Base-by-base conservation (phyloP, 2,888 invertebrate genomes). In the Netelia virgata region DNA sequence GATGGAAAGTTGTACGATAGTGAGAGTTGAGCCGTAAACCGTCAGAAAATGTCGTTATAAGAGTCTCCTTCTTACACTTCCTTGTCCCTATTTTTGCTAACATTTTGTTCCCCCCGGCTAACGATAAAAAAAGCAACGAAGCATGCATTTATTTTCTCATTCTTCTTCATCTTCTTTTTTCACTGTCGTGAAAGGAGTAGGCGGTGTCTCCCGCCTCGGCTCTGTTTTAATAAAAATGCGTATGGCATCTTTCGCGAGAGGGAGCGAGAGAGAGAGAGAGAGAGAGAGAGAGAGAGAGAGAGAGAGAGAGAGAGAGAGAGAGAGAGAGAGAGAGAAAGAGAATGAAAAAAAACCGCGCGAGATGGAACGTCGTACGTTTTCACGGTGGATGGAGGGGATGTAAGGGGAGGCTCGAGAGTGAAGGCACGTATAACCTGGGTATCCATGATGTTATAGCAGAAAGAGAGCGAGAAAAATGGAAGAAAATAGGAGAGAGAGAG, bases 201-300 rank as follows among this genome's bases (percentile, higher is more conserved):
- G 81, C 43, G 50, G 43, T 23, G 23, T 8, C 63, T 23, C 41
- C 75, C 14, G 10, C 57, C 14, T 28, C 20, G 18, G 6, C 18
- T 57, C 63, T 53, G 50, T 61, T 78, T 66, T 57, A 68, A 77
- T 78, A 84, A 63, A 74, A 84, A 87, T 87, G 82, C 86, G 80
- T 86, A 81, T 59, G 76, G 72, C 59, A 63, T 11, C 18, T 72
- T 18, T 23, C 18, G 68, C 20, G 11, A 59, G 28, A 53, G 55
- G 28, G 68, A 78, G 50, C 14, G 77, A 23, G 75, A 41, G 16
- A 59, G 43, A 41, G 55, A 55, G 68, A 78, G 50, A 14, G 36
- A 36, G 5, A 36, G 36, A 36, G 5, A 36, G 36, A 36, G 36
- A 36, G 6, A 41, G 74, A 47, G 20, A 55, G 41, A 59, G 63